phyloP scores from a whole-genome alignment of 2,797 vertebrate genomes.

The Myotis vivesi region DNA sequence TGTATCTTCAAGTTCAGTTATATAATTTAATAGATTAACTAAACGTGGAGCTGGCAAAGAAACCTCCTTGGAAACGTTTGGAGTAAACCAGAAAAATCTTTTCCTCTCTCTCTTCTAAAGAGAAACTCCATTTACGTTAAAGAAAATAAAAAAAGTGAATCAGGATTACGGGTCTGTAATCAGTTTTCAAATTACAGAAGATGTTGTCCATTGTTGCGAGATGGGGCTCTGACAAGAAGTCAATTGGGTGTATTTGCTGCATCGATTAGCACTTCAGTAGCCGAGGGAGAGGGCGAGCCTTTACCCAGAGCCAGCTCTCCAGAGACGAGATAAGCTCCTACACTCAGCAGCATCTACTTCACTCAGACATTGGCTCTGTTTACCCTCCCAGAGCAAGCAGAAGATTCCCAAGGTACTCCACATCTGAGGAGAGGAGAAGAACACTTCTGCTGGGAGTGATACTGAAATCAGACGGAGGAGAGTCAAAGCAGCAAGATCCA shows the following conservation, averaged over 20 bases:
- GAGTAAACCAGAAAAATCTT: conserved; percentile 35
- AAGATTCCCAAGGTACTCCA: not conserved
- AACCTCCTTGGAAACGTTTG: conserved; percentile 25
- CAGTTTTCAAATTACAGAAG: conserved; percentile 78
- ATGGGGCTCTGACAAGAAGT: conserved; percentile 76
- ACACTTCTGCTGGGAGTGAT: not conserved
- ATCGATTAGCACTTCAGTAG: conserved; percentile 72
- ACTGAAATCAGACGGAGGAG: not conserved
- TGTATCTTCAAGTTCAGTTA: conserved; percentile 54
- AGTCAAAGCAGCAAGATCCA: not conserved
- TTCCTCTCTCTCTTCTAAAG: not conserved
- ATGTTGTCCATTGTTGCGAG: conserved; percentile 73
- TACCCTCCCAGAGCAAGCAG: conserved; percentile 32
- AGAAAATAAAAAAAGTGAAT: conserved; percentile 23
- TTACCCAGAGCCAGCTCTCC: conserved; percentile 36
- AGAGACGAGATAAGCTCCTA: conserved; percentile 1
- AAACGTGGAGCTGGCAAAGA: conserved; percentile 27
- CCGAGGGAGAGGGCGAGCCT: not conserved
- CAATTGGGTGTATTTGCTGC: conserved; percentile 73
- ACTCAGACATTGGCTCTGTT: not conserved
- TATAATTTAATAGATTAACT: conserved; percentile 56
- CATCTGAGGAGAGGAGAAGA: not conserved
- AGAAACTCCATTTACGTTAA: conserved; percentile 28
- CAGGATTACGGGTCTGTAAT: conserved; percentile 58
- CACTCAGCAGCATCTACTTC: not conserved